Evolutionary conservation across 2,113 vertebrate genomes (phyloP), one percentile per base, ranked within the genome.

Genomic region (Bufo bufo): DNA sequence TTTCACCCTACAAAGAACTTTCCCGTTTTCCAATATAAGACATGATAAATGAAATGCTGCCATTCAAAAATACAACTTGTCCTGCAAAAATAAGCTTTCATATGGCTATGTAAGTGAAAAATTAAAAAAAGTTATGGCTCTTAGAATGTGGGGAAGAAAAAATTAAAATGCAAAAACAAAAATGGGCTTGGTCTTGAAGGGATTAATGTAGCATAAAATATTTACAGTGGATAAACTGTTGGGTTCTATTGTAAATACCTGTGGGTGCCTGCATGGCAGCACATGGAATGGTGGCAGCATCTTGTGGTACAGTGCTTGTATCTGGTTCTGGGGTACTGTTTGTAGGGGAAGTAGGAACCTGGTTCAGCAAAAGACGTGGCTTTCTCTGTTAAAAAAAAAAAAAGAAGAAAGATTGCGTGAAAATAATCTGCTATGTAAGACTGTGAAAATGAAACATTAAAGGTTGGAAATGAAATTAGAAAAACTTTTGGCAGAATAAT

Each of bases 311-410:
- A 91, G 97, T 98, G 95, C 98, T 99, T 93, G 97, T 99, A 93
- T 99, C 98, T 63, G 98, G 98, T 90, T 99, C 98, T 88, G 98
- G 98, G 77, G 97, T 99, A 95, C 97, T 99, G 93, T 96, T 98
- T 94, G 97, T 99, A 91, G 98, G 98, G 92, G 98, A 99, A 56
- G 96, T 97, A 93, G 97, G 97, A 91, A 96, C 95, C 90, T 96
- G 96, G 93, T 97, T 97, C 93, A 97, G 94, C 90, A 97, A 94
- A 93, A 96, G 95, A 85, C 97, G 95, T 77, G 97, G 96, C 95
- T 99, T 99, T 92, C 98, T 97, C 98, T 99, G 47, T 49, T 8
- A 95, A 90, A 92, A 94, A 94, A 93, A 82, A 47, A 49, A 7
- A 17, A 3, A 43, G 1, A 8, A 1, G 33, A 33, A 17, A 3